phyloP scores from a whole-genome alignment of 2,888 invertebrate genomes.

The Drosophila acutilabella region DNA sequence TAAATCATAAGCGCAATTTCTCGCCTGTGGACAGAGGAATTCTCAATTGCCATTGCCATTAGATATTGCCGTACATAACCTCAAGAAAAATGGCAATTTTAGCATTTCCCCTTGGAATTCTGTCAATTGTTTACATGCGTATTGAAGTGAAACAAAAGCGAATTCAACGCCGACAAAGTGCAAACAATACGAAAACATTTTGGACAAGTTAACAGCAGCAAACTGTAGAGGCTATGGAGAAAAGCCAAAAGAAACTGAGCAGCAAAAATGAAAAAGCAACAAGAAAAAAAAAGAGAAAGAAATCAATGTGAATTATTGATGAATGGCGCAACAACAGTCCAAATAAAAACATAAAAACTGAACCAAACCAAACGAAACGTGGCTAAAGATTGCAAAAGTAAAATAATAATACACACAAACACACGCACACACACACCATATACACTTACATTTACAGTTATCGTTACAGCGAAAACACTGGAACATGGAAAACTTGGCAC shows the following conservation, averaged over 20 bases:
- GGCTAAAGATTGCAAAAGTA: slow-evolving; percentile 70
- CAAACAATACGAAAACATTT: slow-evolving; percentile 34
- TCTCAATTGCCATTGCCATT: slow-evolving; percentile 10
- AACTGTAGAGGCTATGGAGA: background rate
- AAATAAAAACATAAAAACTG: slow-evolving; percentile 50
- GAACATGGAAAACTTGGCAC: slow-evolving; percentile 37
- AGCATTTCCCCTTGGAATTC: slow-evolving; percentile 39
- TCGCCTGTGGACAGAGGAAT: slow-evolving; percentile 1
- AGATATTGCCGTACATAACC: slow-evolving; percentile 21
- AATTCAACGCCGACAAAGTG: slow-evolving; percentile 31
- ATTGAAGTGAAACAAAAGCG: slow-evolving; percentile 45
- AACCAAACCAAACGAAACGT: slow-evolving; percentile 44
- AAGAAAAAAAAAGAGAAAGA: slow-evolving; percentile 26
- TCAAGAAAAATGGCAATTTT: slow-evolving; percentile 36
- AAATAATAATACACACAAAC: slow-evolving; percentile 67
- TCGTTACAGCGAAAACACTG: background rate
- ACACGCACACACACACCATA: slow-evolving; percentile 13
- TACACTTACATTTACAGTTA: slow-evolving; percentile 14
- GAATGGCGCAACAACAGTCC: slow-evolving; percentile 63
- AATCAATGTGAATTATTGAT: slow-evolving; percentile 82
- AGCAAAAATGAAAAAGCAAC: slow-evolving; percentile 31
- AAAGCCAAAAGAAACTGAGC: slow-evolving; percentile 23
- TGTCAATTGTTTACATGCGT: slow-evolving; percentile 69
- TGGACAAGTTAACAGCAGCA: slow-evolving; percentile 34
- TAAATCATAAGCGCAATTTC: slow-evolving; percentile 43